A percentile compares a stretch with the other conserved stretches of the same genome.
phyloP scores from a whole-genome alignment of 2,888 invertebrate genomes.

The Hydrotaea diabolus region DNA sequence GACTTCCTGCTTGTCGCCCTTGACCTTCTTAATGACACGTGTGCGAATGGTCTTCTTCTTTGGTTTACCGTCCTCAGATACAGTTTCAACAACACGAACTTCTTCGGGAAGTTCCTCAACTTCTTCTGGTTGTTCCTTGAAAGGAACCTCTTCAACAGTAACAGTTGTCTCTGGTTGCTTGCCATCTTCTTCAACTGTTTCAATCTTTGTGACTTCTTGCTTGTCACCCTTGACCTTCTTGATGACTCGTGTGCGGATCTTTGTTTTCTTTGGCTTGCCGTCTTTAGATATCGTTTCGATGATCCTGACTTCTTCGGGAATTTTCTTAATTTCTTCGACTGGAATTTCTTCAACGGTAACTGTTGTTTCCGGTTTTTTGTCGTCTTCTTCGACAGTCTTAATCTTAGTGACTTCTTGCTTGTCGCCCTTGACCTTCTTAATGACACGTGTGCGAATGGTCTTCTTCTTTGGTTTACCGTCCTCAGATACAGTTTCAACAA shows the following conservation, averaged over 20 bases:
- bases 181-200: slow-evolving; percentile 80
- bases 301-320: neutral
- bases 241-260: slow-evolving; percentile 81
- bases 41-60: slow-evolving; percentile 56
- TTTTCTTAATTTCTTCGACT: neutral
- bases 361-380: slow-evolving; percentile 42
- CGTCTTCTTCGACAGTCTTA: slow-evolving; percentile 40
- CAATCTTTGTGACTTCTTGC: slow-evolving; percentile 80
- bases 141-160: slow-evolving; percentile 69
- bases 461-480: neutral
- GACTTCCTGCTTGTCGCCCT: slow-evolving; percentile 58
- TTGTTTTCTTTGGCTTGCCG: slow-evolving; percentile 76
- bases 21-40: slow-evolving; percentile 52
- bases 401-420: slow-evolving; percentile 4
- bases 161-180: slow-evolving; percentile 79
- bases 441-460: neutral
- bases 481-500: neutral
- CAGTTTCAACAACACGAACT: slow-evolving; percentile 10
- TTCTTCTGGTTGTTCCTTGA: slow-evolving; percentile 48
- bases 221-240: slow-evolving; percentile 80
- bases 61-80: slow-evolving; percentile 51
- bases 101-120: slow-evolving; percentile 38
- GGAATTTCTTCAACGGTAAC: slow-evolving; percentile 9
- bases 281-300: neutral
- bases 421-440: neutral